A percentile compares a stretch with the other conserved stretches of the same genome.
Conservation (phyloP, 2,113 vertebrate genomes). For the Nipponia nippon region DNA sequence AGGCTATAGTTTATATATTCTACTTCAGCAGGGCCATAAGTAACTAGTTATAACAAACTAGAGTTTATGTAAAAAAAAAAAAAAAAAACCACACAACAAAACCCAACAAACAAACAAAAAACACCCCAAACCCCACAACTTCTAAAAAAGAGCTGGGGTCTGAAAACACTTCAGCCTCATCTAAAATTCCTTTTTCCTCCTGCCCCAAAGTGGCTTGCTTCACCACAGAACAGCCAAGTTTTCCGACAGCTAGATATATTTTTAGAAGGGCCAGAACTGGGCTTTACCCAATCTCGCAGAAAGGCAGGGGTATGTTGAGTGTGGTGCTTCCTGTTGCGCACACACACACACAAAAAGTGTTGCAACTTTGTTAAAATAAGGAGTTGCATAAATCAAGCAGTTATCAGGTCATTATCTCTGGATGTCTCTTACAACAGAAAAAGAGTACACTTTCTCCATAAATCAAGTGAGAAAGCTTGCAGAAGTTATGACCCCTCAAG, state of each 20-base stretch:
- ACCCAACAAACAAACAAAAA: neutral
- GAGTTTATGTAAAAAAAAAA: neutral
- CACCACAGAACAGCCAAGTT: neutral
- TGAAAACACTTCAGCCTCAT: neutral
- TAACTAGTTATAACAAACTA: neutral
- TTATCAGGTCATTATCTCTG: neutral
- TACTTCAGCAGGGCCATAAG: neutral
- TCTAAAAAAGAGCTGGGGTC: neutral
- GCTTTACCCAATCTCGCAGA: neutral
- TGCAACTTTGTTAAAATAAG: neutral
- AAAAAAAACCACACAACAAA: neutral
- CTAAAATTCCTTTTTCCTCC: neutral
- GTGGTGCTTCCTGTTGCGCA: neutral
- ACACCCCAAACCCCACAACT: fast-evolving
- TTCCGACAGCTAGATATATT: neutral
- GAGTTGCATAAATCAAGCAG: slow-evolving; percentile 7
- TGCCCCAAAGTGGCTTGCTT: neutral
- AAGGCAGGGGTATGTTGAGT: neutral
- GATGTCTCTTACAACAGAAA: neutral
- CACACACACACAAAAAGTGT: too few species aligned
- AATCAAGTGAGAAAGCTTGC: neutral
- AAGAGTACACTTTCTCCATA: neutral
- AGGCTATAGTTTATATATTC: neutral
- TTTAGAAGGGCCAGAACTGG: neutral
- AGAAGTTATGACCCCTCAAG: neutral